These are phyloP conservation scores for Falco naumanni DNA, from an alignment of 2,797 vertebrate species.

Conservation along the genomic window DNA sequence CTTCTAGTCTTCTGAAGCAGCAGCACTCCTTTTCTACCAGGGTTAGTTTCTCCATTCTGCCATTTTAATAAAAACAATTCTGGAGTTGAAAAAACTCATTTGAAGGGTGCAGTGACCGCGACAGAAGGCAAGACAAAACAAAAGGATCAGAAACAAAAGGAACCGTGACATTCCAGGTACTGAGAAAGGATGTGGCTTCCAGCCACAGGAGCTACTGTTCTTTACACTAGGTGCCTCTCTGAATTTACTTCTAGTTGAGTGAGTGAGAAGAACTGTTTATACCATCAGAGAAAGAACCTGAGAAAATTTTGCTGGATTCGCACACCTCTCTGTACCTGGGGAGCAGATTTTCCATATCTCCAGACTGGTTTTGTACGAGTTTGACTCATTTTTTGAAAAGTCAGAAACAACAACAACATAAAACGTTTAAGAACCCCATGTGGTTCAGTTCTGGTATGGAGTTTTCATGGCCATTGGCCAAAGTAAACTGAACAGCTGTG, in stretches of 20 bases:
- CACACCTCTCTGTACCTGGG: slow-evolving; percentile 20
- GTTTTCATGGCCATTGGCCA: neutral
- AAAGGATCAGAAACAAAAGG: neutral
- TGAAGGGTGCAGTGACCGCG: neutral
- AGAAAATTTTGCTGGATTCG: slow-evolving; percentile 63
- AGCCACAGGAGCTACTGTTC: slow-evolving; percentile 9
- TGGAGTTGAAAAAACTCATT: neutral
- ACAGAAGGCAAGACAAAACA: neutral
- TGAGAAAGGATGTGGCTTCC: slow-evolving; percentile 7
- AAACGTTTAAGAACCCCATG: slow-evolving; percentile 22
- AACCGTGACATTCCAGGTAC: slow-evolving; percentile 10
- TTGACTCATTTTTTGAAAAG: slow-evolving; percentile 21
- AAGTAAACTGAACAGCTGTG: slow-evolving; percentile 32
- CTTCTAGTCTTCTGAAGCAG: slow-evolving; percentile 37
- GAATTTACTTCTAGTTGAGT: slow-evolving; percentile 34
- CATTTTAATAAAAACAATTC: slow-evolving; percentile 37
- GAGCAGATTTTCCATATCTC: slow-evolving; percentile 50
- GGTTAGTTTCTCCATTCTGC: slow-evolving; percentile 44
- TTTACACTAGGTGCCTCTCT: slow-evolving; percentile 4
- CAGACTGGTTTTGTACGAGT: neutral
- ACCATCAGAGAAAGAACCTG: slow-evolving; percentile 57
- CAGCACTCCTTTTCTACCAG: slow-evolving; percentile 31
- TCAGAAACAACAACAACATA: slow-evolving; percentile 25
- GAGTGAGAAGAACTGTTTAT: slow-evolving; percentile 67
- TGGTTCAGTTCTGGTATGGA: slow-evolving; percentile 31